Evolutionary conservation across 2,797 vertebrate species (phyloP), one percentile per base, ranked within the genome.

Genomic region (Girardinus metallicus): DNA sequence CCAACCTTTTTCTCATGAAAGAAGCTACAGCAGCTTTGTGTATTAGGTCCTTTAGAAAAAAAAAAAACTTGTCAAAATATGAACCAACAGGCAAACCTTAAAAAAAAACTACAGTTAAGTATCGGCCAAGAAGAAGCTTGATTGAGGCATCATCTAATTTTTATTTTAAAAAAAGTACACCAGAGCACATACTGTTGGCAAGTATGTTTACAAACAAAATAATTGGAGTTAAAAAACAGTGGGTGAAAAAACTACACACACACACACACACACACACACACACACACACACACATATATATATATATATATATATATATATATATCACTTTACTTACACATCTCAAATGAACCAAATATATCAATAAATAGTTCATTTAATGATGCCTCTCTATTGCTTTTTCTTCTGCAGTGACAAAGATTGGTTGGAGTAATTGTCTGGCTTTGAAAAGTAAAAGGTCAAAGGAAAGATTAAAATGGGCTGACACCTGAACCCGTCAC

Each of bases 401-500:
- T 71, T 29, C 68, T 3, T 46, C 43, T 71, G 43, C 26, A 71
- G n/a, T 44, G 12, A 75, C 36, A 71, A 70, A 72, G 44, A 66
- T 51, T 46, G 47, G 43, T 84, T 72, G 13, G 75, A 81, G 74
- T 78, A 13, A 84, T 74, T 82, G 73, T 64, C 73, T 87, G 83
- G 68, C 73, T 80, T 88, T 80, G 68, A 80, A 78, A 29, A 85
- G 53, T 85, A 74, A 78, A 83, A 86, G 84, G 79, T 84, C 81
- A 85, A 57, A 73, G 82, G 71, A 76, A 74, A 77, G 12, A 57
- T 79, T 57, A 44, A 75, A 70, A 68, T 68, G 62, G 36, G 62
- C 31, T 66, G 62, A 3, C 18, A 66, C 66, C 23, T 44, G 6
- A 43, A 70, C 11, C 66, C 2, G 2, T 70, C 39, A 26, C 39